These are phyloP conservation scores for Cephus rjabovi DNA, from an alignment of 2,888 invertebrate species.

Conservation along the genomic window DNA sequence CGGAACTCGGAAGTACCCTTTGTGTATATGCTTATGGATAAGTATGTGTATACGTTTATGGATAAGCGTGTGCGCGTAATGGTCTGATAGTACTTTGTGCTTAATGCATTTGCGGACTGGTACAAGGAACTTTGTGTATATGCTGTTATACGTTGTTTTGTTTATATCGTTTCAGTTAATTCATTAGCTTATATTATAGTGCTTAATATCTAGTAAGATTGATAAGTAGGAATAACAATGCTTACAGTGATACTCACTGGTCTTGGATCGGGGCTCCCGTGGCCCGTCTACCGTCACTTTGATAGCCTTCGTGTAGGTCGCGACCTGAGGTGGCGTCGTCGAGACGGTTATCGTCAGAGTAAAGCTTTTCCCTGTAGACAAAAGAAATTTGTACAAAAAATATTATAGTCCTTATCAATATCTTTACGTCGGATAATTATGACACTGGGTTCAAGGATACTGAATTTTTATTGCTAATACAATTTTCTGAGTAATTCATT, in stretches of 20 bases:
- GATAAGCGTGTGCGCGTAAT: not conserved
- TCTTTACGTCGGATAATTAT: not conserved
- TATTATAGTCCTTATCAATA: not conserved
- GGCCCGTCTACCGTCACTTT: conserved; percentile 99
- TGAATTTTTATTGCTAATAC: not conserved
- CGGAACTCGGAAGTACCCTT: conserved; percentile 29
- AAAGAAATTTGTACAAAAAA: conserved; percentile 30
- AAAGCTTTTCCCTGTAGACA: conserved; percentile 92
- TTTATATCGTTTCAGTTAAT: not conserved
- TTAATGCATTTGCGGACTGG: not conserved
- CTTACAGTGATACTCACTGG: conserved; percentile 79
- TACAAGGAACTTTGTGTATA: not conserved
- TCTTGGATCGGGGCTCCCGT: conserved; percentile 93
- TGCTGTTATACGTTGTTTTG: not conserved
- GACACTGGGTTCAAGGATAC: not conserved
- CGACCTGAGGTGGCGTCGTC: conserved; percentile 94
- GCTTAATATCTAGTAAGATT: not conserved
- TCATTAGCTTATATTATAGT: not conserved
- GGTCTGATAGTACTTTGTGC: not conserved
- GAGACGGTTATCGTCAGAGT: conserved; percentile 95
- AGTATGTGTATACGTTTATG: too few species aligned
- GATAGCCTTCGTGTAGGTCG: conserved; percentile 96
- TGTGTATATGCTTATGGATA: not conserved
- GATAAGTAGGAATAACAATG: conserved; percentile 55
- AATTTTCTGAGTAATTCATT: not conserved